Evolutionary conservation across 92 coral and sea anemone species (phyloP).

Genomic region (Blastomussa wellsi): DNA sequence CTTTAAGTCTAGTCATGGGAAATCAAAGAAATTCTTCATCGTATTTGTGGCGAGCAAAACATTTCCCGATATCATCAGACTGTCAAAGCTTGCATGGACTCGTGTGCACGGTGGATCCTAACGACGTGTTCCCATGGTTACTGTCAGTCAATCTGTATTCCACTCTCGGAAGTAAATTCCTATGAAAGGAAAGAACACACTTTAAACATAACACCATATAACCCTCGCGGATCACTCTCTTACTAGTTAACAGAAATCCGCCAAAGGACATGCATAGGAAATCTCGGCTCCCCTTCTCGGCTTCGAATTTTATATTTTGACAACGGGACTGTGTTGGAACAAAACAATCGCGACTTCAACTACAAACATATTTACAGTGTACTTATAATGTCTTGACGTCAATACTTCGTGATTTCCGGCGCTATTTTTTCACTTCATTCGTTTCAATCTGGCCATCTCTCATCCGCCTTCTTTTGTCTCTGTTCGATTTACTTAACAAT

Average conservation of each 20-base stretch:
- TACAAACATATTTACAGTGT: no score
- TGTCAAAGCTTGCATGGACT: neutral
- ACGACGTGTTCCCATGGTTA: neutral
- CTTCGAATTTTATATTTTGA: no score
- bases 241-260: no score
- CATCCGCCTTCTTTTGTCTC: no score
- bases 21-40: neutral
- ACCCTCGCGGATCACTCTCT: neutral
- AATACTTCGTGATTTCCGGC: no score
- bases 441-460: no score
- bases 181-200: neutral
- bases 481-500: no score
- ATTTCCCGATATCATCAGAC: neutral
- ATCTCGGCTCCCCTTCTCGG: no score
- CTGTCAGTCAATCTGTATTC: neutral
- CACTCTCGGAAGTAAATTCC: neutral
- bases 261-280: neutral
- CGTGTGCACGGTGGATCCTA: neutral
- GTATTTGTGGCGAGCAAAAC: neutral
- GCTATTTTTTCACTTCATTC: no score
- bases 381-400: no score
- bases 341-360: neutral
- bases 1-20: neutral
- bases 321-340: no score
- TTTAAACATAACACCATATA: neutral